Base-by-base conservation (phyloP, 2,888 invertebrate genomes). In the Xanthorhoe spadicearia region DNA sequence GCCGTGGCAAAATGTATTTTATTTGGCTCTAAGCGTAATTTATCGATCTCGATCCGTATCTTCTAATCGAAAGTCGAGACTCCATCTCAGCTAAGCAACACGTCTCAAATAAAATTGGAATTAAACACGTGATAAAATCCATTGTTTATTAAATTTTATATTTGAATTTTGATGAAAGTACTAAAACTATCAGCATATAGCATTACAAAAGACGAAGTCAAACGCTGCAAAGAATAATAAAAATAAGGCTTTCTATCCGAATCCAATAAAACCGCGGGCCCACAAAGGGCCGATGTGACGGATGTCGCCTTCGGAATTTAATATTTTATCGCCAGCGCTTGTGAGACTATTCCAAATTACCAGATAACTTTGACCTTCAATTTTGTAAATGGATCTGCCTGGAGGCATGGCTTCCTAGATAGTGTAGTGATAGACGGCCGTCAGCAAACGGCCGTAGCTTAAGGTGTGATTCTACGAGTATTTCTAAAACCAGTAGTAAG, bases 201-300 rank as follows among this genome's bases (percentile, higher is more conserved):
- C 4, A 23, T 23, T 23, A 23, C 23, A 23, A 23, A 43, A 43
- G 43, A 15, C 38, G 7, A 15, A 59, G 43, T 38, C 51, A 9
- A n/a, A 38, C 15, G 59, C 51, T 35, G 15, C 23, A 49, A 19
- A 61, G 43, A 58, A 46, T 76, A 81, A 82, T 79, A 78, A 78
- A 64, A 83, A 82, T 79, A 80, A 57, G 63, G 61, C 63, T 2
- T 52, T 51, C 59, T 66, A 65, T 75, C 80, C 74, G 79, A 84
- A 85, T 84, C 83, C 80, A 86, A 86, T 84, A 83, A 84, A 79
- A 82, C 76, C 74, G 61, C 61, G 64, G 62, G 65, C 23, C 71
- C 81, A 83, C 81, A 83, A 84, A 81, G 76, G 32, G 78, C 76
- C 74, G 68, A 67, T 83, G 78, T 83, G 83, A 82, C 81, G 81